Evolutionary conservation across 2,797 vertebrate genomes (phyloP), one percentile per base, ranked within the genome.

Genomic region (Parotocinclus haroldoi): DNA sequence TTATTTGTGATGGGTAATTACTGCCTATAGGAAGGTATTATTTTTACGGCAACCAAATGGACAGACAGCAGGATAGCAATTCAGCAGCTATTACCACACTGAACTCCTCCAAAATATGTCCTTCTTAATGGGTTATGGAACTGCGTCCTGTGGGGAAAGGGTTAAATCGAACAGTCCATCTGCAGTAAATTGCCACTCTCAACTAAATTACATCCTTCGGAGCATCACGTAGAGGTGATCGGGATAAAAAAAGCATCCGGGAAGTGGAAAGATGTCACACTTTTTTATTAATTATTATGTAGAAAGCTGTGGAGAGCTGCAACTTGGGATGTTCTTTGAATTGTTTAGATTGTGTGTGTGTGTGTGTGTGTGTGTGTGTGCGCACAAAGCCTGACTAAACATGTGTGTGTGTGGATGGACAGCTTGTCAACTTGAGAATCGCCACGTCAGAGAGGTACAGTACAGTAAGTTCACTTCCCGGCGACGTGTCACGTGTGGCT

Each of bases 1-100:
- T 65, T 82, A 71, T 83, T 84, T 75, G 85, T 87, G 88, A 81
- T 84, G 75, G 86, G 91, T 91, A 90, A 92, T 93, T 94, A 89
- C 87, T 87, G 86, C 80, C 83, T 83, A 89, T 85, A 82, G 81
- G 77, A 85, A 90, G 84, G 67, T 85, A 71, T 83, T 86, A 86
- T 85, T 63, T 53, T 84, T 58, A 84, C 84, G 73, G 79, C 82
- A 62, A 82, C 82, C 79, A 93, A 92, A 93, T 88, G 86, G 86
- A 87, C 81, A 77, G 86, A 75, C 88, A 89, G 84, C 86, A 82
- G 86, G 80, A 80, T 66, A 83, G 85, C 87, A 90, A 87, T 90
- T 90, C 85, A 78, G 73, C 73, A 79, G 83, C 86, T 83, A 87
- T 91, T 89, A 88, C 76, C 77, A 80, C 80, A 72, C 73, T 81